A percentile compares a stretch with the other conserved stretches of the same genome.
Conservation (phyloP, 1,140 invertebrate genomes). For the Drosophila orosa region DNA sequence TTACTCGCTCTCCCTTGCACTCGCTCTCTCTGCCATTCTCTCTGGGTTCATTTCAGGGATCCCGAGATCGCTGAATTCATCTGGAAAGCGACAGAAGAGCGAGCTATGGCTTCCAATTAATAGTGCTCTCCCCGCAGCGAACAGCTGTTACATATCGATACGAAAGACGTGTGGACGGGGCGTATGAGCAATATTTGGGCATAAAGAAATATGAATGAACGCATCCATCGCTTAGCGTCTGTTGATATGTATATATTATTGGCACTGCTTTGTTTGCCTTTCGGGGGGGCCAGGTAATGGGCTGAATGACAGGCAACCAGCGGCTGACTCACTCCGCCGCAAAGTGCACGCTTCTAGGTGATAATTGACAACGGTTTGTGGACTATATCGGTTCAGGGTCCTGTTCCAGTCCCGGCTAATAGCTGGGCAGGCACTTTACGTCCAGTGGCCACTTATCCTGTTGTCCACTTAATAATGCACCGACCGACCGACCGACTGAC, state of each 20-base stretch:
- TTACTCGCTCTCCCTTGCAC: constrained; percentile 18
- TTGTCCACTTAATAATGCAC: constrained; percentile 52
- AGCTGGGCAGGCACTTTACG: constrained; percentile 20
- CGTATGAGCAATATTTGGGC: constrained; percentile 64
- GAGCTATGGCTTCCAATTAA: constrained; percentile 15
- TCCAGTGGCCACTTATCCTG: constrained; percentile 41
- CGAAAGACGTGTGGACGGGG: constrained; percentile 7
- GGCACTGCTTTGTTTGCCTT: constrained; percentile 53
- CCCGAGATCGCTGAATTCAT: constrained; percentile 66
- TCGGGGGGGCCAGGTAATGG: constrained; percentile 55
- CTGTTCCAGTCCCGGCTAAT: constrained; percentile 6
- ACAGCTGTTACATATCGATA: constrained; percentile 42
- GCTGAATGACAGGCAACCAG: constrained; percentile 66
- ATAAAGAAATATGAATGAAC: constrained; percentile 63
- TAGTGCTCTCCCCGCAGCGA: not conserved
- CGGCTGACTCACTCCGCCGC: constrained; percentile 50
- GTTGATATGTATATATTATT: constrained; percentile 19
- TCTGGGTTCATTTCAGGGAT: constrained; percentile 57
- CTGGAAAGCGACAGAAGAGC: constrained; percentile 58
- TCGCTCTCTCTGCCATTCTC: constrained; percentile 14
- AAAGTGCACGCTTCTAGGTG: constrained; percentile 27
- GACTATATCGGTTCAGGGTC: constrained; percentile 17
- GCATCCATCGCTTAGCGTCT: constrained; percentile 49
- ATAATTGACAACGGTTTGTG: constrained; percentile 31
- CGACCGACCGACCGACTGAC: constrained; percentile 7